Base-by-base conservation (phyloP, 2,888 invertebrate species). In the Thyatira batis region DNA sequence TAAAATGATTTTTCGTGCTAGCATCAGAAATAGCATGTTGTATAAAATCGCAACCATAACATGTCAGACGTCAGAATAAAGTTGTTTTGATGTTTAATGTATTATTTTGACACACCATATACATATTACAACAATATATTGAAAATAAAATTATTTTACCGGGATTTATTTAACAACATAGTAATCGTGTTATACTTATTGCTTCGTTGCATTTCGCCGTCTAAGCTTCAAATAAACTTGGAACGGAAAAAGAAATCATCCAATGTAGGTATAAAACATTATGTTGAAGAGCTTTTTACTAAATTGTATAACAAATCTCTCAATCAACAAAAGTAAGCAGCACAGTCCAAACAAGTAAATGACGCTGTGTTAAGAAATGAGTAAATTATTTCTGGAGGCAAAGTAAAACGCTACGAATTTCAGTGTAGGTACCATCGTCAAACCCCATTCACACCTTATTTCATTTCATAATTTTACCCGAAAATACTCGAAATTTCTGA, bases 401-500 rank as follows among this genome's bases (percentile, higher is more conserved):
- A 11, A 20, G 43, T n/a, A 25, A 25, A 44, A 20, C 20, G 45
- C 45, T 20, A 43, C 43, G 39, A 45, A 45, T 51, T 49, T 28
- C 43, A 27, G 9, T 43, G 45, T n/a, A n/a, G n/a, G n/a, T 3
- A 27, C 30, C 39, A 21, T 45, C 30, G n/a, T 13, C 13, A 39
- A 49, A 52, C 33, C 48, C 23, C 52, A 63, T 61, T 53, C 21
- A 10, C 45, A 33, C 27, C 10, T 50, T 28, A 56, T 57, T 61
- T 58, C 52, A 50, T 56, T 65, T 58, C 55, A 45, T 52, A 51
- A 11, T 53, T 39, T 2, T 39, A 13, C 17, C 17, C 39, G 8
- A 39, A 33, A 39, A 39, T 39, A 17, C 39, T 4, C 17, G 17
- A 39, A 6, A 17, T 39, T 17, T 8, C 39, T 39, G 5, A 39